Percentiles rank a stretch among this genome's conserved stretches.
Conservation (phyloP, 2,888 invertebrate species). For the Megalurothrips usitatus region DNA sequence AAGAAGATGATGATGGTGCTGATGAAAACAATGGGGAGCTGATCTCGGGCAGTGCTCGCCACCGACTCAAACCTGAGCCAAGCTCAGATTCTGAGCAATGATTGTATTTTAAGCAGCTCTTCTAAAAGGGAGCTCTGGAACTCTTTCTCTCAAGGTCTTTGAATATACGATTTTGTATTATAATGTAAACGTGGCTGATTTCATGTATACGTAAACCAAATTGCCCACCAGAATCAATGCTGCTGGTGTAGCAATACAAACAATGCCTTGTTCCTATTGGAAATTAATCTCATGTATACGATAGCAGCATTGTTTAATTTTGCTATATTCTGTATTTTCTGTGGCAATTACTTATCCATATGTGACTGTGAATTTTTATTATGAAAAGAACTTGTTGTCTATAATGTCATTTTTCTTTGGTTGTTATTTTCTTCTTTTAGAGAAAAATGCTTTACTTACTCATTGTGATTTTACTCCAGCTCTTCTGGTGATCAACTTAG, state of each 20-base stretch:
- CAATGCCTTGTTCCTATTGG: slow-evolving; percentile 19
- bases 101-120: not conserved
- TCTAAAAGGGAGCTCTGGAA: no score
- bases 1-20: not conserved
- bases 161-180: not conserved
- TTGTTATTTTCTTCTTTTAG: not conserved
- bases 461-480: not conserved
- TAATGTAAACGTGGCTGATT: not conserved
- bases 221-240: not conserved
- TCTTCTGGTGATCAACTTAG: not conserved
- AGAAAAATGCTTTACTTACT: not conserved
- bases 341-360: slow-evolving; percentile 7
- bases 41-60: not conserved
- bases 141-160: not conserved
- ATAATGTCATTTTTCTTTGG: not conserved
- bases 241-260: not conserved
- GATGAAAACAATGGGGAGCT: not conserved
- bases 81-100: slow-evolving; percentile 12
- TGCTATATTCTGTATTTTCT: not conserved
- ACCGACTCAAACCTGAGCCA: slow-evolving; percentile 14
- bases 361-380: slow-evolving; percentile 15
- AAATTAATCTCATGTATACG: not conserved
- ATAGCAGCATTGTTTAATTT: slow-evolving; percentile 21
- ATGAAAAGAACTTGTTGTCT: not conserved
- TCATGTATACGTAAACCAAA: not conserved